Evolutionary conservation across 2,797 vertebrate species (phyloP), one percentile per base, ranked within the genome.

Genomic region (Clangula hyemalis): DNA sequence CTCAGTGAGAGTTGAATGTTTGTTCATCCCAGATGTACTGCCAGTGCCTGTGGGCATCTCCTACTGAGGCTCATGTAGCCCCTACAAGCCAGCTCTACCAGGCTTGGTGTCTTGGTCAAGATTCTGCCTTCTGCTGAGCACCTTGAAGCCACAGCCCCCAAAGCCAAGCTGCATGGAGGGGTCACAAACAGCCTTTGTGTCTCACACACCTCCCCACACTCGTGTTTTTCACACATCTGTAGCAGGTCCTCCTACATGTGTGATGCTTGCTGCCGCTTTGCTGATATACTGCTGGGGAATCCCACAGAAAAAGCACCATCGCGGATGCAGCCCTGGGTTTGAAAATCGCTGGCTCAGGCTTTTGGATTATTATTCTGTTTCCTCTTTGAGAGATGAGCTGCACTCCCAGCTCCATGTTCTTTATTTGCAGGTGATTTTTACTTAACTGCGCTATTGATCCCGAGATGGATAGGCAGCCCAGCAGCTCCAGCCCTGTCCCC

Each of bases 361-460:
- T 90, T 73, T 76, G n/a, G 53, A 36, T 86, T 62, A 84, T 85
- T 80, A 70, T 88, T 78, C 62, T 88, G 28, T 53, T 94, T 93
- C 60, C 60, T 76, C 53, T 73, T 53, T 86, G 77, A 84, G 93
- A 88, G 83, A 92, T 85, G 93, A 94, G 66, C 83, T 93, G 85
- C 66, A 77, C 36, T 93, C 22, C 79, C 79, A 62, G 13, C 80
- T 82, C 90, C 1, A 1, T 60, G 66, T 64, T 93, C 85, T 90
- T 91, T 94, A 96, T 96, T 88, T 91, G 85, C 74, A 90, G 91
- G 80, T 95, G 83, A 94, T 93, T 94, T 90, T 95, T 89, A 85
- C 83, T 88, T 96, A 94, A 90, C 83, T 91, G 89, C 8, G 0
- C 71, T 96, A 95, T 96, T 95, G 95, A 96, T 97, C 95, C 93